Conservation (phyloP, 2,888 invertebrate species). For the Troides oblongomaculatus region DNA sequence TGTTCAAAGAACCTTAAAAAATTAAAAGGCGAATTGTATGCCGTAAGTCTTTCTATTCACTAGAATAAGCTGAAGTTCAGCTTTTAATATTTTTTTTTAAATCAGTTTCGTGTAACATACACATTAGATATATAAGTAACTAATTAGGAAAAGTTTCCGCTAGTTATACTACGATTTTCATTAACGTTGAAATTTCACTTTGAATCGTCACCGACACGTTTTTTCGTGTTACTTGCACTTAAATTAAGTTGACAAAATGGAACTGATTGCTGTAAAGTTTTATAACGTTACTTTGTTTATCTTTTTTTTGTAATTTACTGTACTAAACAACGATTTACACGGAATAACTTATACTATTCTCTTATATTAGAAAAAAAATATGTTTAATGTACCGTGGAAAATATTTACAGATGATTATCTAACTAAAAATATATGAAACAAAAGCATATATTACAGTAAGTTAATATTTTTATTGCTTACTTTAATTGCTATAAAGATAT, state of each 20-base stretch:
- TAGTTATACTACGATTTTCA: slow-evolving; percentile 8
- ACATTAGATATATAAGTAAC: slow-evolving; percentile 10
- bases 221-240: slow-evolving; percentile 17
- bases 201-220: slow-evolving; percentile 25
- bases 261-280: slow-evolving; percentile 6
- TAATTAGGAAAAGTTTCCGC: slow-evolving; percentile 17
- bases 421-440: too few species aligned
- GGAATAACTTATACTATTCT: too few species aligned
- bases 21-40: too few species aligned
- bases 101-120: slow-evolving; percentile 19
- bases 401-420: too few species aligned
- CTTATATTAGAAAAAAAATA: too few species aligned
- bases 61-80: too few species aligned
- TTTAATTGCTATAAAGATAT: too few species aligned
- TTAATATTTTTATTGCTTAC: too few species aligned
- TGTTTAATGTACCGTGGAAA: too few species aligned
- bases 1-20: slow-evolving; percentile 34
- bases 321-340: too few species aligned
- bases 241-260: slow-evolving; percentile 4
- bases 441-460: too few species aligned
- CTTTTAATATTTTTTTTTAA: background rate
- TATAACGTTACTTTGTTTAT: background rate
- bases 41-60: too few species aligned
- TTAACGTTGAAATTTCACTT: slow-evolving; percentile 18
- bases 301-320: background rate